Evolutionary conservation across 2,113 vertebrate species (phyloP), one percentile per base, ranked within the genome.

Genomic region (Poicephalus meyeri): DNA sequence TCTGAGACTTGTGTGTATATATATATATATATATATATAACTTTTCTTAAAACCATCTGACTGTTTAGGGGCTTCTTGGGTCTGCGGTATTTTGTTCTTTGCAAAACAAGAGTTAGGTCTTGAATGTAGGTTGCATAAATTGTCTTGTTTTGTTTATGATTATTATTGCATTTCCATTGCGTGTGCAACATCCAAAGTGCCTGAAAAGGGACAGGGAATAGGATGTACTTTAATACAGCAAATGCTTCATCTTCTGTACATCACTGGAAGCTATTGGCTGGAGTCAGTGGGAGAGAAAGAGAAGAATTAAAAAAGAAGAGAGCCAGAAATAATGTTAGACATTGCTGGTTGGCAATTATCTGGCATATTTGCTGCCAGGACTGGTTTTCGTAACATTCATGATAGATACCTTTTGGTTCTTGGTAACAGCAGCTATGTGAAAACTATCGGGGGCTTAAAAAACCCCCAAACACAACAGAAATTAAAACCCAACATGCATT

Each of bases 11-110:
- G 58, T 70, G 77, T 90, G 95, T 91, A 84, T 89, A 95, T 42
- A 42, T 42, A 42, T 42, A 42, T 70, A 84, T 90, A 95, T 91
- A 84, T 89, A 95, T 89, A 85, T 82, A 37, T 74, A 97, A 97
- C 95, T 97, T 97, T 96, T 94, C 84, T 58, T 93, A 85, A 92
- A 93, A 84, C 28, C 72, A 41, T 70, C 69, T 95, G 33, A 24
- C 55, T 79, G 44, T 63, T 78, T 11, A 94, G 41, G 56, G 60
- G 35, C 55, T 80, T 80, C 46, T 74, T 91, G n/a, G 64, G 16
- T 86, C 74, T 87, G 69, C 55, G 66, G 19, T 49, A 24, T 16
- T 53, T 78, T 42, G 35, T 47, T 39, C n/a, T 80, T 85, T 28
- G 31, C 33, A 84, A 87, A 85, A 58, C 5, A 31, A 41, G 49